These are phyloP conservation scores for Mastomys coucha DNA, from an alignment of 2,113 vertebrate species.

Conservation along the genomic window DNA sequence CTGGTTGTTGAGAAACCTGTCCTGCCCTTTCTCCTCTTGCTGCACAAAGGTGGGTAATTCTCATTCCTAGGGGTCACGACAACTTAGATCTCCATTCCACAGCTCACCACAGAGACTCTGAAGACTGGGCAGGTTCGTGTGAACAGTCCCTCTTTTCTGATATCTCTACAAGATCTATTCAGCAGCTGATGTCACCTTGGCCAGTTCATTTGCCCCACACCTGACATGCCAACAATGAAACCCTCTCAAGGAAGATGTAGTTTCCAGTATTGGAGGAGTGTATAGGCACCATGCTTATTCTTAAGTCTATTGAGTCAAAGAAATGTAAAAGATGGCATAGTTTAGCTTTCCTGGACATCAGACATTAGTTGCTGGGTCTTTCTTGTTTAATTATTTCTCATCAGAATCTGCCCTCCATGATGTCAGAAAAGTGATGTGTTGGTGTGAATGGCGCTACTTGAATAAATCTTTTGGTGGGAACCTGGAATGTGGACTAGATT, in stretches of 20 bases:
- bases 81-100: background rate
- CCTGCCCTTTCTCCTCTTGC: background rate
- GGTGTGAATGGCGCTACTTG: background rate
- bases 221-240: background rate
- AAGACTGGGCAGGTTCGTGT: background rate
- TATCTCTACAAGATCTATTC: background rate
- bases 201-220: background rate
- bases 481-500: background rate
- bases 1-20: background rate
- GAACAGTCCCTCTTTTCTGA: background rate
- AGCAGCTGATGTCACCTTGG: background rate
- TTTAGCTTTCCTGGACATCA: background rate
- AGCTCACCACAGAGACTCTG: conserved; percentile 6
- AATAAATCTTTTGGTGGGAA: conserved; percentile 4
- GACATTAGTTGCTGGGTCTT: background rate
- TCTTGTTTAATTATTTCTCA: background rate
- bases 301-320: background rate
- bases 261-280: background rate
- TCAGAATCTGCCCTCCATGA: background rate
- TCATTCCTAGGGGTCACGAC: background rate
- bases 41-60: background rate
- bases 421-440: background rate
- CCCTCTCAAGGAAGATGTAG: background rate
- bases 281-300: background rate
- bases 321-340: background rate